Evolutionary conservation across 1,140 invertebrate genomes (phyloP).

Genomic region (Penaeus vannamei): DNA sequence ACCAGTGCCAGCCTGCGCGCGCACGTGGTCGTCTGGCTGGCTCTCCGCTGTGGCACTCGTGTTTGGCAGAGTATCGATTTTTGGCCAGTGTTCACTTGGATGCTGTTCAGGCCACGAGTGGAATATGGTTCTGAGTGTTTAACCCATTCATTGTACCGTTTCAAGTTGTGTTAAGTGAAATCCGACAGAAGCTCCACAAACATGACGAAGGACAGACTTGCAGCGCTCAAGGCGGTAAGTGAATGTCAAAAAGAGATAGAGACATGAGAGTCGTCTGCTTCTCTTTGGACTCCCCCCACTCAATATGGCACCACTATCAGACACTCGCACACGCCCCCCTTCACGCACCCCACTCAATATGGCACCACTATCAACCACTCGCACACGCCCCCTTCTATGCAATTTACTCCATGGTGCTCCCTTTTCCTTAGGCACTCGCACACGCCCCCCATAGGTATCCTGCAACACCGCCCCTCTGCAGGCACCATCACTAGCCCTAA

Average conservation of each 20-base stretch:
- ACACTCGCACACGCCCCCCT: not conserved
- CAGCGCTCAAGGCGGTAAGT: conserved; percentile 62
- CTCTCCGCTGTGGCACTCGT: conserved; percentile 46
- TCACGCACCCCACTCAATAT: conserved; percentile 45
- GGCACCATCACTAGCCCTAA: too few relatives aligned
- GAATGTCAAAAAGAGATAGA: not conserved
- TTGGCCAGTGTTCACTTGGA: conserved; percentile 64
- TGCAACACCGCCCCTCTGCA: too few relatives aligned
- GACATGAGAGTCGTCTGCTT: conserved; percentile 12
- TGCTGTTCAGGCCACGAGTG: conserved; percentile 63
- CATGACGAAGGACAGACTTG: conserved; percentile 63
- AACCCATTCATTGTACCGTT: conserved; percentile 34
- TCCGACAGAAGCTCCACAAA: not conserved
- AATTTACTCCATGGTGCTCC: conserved; percentile 12
- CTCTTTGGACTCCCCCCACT: not conserved
- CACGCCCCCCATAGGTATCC: not conserved
- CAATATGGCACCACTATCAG: conserved; percentile 45
- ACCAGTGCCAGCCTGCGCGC: not conserved
- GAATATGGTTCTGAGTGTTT: conserved; percentile 63
- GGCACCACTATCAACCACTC: not conserved
- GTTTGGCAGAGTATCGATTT: conserved; percentile 62
- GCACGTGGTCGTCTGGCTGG: conserved; percentile 2
- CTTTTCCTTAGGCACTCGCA: not conserved
- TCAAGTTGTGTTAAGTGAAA: conserved; percentile 44
- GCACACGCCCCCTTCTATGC: not conserved